Conservation (phyloP, 2,797 vertebrate genomes). For the Podarcis lilfordi region DNA sequence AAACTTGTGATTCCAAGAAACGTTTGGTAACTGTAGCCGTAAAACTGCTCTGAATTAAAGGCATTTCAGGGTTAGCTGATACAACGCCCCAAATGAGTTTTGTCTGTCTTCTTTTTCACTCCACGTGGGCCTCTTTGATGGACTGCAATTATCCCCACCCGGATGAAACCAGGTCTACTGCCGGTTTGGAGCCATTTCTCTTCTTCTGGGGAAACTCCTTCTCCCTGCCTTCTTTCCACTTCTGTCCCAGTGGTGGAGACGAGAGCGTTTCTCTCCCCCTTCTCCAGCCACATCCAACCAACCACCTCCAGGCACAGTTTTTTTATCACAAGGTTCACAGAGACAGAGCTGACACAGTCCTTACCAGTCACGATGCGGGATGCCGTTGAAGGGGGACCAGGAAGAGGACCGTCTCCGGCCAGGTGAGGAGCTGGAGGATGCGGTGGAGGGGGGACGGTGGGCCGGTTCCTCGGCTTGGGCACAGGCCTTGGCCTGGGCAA, state of each 20-base stretch:
- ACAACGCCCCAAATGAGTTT: not conserved
- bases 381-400: slow-evolving; percentile 75
- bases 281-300: not conserved
- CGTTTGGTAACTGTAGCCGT: not conserved
- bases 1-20: not conserved
- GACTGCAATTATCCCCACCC: not conserved
- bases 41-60: not conserved
- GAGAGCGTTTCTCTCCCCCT: not conserved
- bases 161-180: too few relatives aligned
- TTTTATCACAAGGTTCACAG: too few relatives aligned
- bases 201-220: not conserved
- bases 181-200: not conserved
- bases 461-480: slow-evolving; percentile 92
- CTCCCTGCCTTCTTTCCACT: too few relatives aligned
- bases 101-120: not conserved
- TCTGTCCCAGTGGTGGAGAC: not conserved
- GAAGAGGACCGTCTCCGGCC: slow-evolving; percentile 61
- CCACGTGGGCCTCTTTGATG: not conserved
- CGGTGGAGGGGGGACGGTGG: slow-evolving; percentile 90
- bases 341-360: slow-evolving; percentile 9
- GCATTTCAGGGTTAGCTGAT: too few relatives aligned
- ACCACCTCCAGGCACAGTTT: not conserved
- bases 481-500: slow-evolving; percentile 88
- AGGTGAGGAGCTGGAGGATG: slow-evolving; percentile 79
- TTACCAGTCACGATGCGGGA: slow-evolving; percentile 92